phyloP scores from a whole-genome alignment of 2,888 invertebrate genomes.

The Acleris laterana region DNA sequence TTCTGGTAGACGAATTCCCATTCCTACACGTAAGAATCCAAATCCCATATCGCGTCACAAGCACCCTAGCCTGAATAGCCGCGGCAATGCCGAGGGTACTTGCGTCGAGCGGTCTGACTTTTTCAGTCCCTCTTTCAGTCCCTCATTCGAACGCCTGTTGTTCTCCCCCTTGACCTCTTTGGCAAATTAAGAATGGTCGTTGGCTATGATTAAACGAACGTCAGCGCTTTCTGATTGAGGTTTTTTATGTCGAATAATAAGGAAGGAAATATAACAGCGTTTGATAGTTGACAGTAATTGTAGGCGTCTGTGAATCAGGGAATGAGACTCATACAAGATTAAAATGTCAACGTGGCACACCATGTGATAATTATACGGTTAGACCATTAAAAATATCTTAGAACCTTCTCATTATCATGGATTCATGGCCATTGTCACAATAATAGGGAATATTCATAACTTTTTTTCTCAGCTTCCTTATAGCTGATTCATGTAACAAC shows the following conservation, averaged over 20 bases:
- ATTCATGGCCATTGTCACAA: too few relatives aligned
- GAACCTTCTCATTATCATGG: too few relatives aligned
- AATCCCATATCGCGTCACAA: not conserved
- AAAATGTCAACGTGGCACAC: too few relatives aligned
- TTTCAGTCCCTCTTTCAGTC: constrained; percentile 39
- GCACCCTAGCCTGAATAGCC: constrained; percentile 15
- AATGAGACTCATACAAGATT: too few relatives aligned
- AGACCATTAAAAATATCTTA: too few relatives aligned
- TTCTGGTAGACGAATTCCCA: not conserved
- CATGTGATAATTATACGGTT: too few relatives aligned
- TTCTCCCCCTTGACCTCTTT: constrained; percentile 50
- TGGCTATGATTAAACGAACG: constrained; percentile 34
- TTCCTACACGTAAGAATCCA: constrained; percentile 5
- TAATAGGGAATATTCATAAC: too few relatives aligned
- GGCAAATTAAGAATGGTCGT: constrained; percentile 49
- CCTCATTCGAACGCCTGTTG: constrained; percentile 40
- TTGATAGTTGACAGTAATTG: too few relatives aligned
- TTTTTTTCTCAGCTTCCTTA: too few relatives aligned
- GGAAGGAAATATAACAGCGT: not conserved
- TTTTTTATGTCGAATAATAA: not conserved
- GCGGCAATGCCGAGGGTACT: constrained; percentile 7
- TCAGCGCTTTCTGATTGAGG: constrained; percentile 20
- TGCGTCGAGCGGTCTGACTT: constrained; percentile 23
- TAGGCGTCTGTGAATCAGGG: too few relatives aligned
- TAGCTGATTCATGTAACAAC: too few relatives aligned